Conservation (phyloP, 92 coral and sea anemone genomes). For the Galaxea fascicularis region DNA sequence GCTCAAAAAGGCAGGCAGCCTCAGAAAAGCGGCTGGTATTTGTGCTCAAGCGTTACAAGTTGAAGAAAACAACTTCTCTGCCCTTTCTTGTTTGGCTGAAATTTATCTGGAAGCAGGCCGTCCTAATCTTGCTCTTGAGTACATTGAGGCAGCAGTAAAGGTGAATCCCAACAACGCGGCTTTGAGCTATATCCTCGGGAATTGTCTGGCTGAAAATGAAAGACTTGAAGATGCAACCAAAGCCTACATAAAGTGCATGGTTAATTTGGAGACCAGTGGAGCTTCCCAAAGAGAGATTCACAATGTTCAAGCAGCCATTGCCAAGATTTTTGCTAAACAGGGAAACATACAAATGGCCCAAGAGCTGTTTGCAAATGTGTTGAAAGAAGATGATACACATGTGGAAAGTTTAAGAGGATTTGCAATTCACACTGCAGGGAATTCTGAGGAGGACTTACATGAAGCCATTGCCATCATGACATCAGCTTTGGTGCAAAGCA, state of each 20-base stretch:
- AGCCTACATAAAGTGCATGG: conserved; percentile 24
- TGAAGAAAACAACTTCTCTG: conserved; percentile 38
- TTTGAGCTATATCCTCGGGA: conserved; percentile 40
- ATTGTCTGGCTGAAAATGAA: conserved; percentile 46
- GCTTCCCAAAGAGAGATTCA: conserved; percentile 28
- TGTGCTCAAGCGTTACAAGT: conserved; percentile 37
- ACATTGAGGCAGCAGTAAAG: conserved; percentile 35
- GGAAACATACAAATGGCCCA: conserved; percentile 43
- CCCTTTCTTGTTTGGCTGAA: conserved; percentile 51
- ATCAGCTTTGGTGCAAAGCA: conserved; percentile 43
- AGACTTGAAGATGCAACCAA: conserved; percentile 20
- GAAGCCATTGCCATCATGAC: conserved; percentile 48
- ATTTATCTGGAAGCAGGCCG: conserved; percentile 54
- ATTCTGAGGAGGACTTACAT: conserved; percentile 38
- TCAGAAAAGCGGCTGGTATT: conserved; percentile 42
- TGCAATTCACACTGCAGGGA: conserved; percentile 52
- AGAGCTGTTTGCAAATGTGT: conserved; percentile 36
- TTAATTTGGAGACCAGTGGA: background rate
- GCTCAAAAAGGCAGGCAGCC: conserved; percentile 34
- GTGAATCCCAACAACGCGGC: conserved; percentile 29
- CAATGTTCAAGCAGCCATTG: conserved; percentile 45
- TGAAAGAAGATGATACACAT: conserved; percentile 40
- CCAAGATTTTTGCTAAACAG: conserved; percentile 27
- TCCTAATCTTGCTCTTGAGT: conserved; percentile 41
- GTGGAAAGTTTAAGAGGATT: conserved; percentile 43